phyloP scores from a whole-genome alignment of 1,140 invertebrate genomes.

The Habropoda laboriosa region DNA sequence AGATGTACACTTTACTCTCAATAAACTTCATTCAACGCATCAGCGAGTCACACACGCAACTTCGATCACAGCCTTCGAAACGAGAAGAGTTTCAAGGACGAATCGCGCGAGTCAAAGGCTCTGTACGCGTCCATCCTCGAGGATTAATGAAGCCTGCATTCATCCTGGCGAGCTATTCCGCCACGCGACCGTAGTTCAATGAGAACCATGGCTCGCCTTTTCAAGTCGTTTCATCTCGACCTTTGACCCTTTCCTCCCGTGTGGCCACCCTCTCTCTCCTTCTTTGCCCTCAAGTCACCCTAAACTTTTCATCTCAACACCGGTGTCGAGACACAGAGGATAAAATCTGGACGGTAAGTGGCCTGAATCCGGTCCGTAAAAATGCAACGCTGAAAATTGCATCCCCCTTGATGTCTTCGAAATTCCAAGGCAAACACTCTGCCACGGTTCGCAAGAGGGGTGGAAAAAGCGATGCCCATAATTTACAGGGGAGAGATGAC shows the following conservation, averaged over 20 bases:
- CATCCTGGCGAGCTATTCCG: slow-evolving; percentile 31
- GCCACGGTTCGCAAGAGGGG: background rate
- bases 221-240: slow-evolving; percentile 24
- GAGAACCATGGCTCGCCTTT: background rate
- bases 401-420: background rate
- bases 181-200: background rate
- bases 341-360: slow-evolving; percentile 39
- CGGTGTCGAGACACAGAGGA: slow-evolving; percentile 12
- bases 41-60: too few species aligned
- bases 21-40: background rate
- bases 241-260: slow-evolving; percentile 48
- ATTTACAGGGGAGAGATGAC: background rate
- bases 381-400: slow-evolving; percentile 18
- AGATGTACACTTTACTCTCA: too few species aligned
- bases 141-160: slow-evolving; percentile 58
- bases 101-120: background rate
- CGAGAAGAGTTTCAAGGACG: background rate
- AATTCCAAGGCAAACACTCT: too few species aligned
- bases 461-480: background rate
- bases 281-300: slow-evolving; percentile 10
- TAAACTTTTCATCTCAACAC: slow-evolving; percentile 53
- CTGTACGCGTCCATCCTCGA: slow-evolving; percentile 15
- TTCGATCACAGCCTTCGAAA: background rate
- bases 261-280: too few species aligned
- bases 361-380: slow-evolving; percentile 1